phyloP scores from a whole-genome alignment of 2,888 invertebrate species.

The Sceliomorpha sp. region DNA sequence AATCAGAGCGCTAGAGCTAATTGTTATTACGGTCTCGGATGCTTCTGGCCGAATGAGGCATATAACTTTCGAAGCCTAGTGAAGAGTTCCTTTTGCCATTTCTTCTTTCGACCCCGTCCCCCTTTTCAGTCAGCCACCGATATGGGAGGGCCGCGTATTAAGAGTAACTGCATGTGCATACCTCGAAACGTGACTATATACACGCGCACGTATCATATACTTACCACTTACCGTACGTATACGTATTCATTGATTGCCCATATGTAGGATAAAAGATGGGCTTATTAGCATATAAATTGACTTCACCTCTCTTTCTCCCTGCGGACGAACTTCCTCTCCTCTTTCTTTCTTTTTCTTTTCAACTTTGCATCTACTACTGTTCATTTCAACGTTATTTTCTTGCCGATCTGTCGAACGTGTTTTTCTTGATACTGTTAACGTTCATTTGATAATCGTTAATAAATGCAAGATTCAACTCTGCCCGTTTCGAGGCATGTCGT shows the following conservation, averaged over 20 bases:
- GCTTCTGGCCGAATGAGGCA: slow-evolving; percentile 54
- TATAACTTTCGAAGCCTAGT: slow-evolving; percentile 17
- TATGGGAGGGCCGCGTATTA: slow-evolving; percentile 16
- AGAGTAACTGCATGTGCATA: not conserved
- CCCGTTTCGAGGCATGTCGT: no score
- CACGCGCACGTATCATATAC: not conserved
- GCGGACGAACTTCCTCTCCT: no score
- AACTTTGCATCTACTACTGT: no score
- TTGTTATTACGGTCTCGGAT: slow-evolving; percentile 63
- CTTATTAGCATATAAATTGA: slow-evolving; percentile 28
- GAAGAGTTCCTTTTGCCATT: slow-evolving; percentile 15
- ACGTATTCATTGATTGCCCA: slow-evolving; percentile 23
- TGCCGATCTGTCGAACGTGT: no score
- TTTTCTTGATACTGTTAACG: no score
- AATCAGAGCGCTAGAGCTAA: slow-evolving; percentile 71
- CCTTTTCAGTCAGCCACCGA: slow-evolving; percentile 15
- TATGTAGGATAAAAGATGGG: slow-evolving; percentile 18
- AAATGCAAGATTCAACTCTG: no score
- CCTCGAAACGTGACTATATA: no score
- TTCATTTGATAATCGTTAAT: no score
- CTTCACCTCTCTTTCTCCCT: slow-evolving; percentile 19
- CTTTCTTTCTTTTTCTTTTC: no score
- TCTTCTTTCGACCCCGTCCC: slow-evolving; percentile 14
- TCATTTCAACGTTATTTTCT: no score
- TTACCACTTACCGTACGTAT: not conserved